Percentiles rank a stretch among this genome's conserved stretches.
phyloP scores from a whole-genome alignment of 2,113 vertebrate species.

The Dipodomys stephensi region DNA sequence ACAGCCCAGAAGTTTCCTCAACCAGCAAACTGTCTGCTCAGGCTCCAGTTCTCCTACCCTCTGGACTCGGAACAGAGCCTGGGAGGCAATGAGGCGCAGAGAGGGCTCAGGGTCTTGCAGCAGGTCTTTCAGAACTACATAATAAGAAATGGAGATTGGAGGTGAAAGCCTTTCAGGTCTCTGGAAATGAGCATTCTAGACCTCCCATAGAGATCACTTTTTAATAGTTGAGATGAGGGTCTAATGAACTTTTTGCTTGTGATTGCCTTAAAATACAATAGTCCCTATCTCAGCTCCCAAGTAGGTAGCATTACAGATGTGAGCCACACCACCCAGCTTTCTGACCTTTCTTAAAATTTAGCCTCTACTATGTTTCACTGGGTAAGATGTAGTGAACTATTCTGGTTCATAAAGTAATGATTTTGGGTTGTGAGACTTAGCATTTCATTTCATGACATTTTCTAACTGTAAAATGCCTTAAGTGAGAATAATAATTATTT shows the following conservation, averaged over 20 bases:
- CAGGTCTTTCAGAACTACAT: conserved; percentile 63
- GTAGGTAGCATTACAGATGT: no score
- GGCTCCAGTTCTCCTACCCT: not conserved
- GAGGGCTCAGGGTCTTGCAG: conserved; percentile 76
- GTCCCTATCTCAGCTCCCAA: no score
- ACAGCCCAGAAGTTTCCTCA: conserved; percentile 62
- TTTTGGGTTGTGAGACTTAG: conserved; percentile 9
- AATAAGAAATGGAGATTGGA: conserved; percentile 23
- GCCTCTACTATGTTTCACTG: not conserved
- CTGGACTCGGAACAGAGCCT: conserved; percentile 64
- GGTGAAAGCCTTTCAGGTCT: not conserved
- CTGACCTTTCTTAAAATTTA: not conserved
- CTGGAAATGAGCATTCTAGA: not conserved
- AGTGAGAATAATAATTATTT: conserved; percentile 17
- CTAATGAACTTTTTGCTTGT: no score
- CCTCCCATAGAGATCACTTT: not conserved
- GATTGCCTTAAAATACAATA: no score
- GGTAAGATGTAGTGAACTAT: not conserved
- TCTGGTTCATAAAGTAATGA: conserved; percentile 31
- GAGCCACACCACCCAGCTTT: no score
- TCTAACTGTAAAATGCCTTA: not conserved
- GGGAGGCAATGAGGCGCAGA: conserved; percentile 59
- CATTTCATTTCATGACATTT: conserved; percentile 43
- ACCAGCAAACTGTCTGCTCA: not conserved
- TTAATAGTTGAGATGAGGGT: not conserved